Conservation (phyloP, 2,888 invertebrate species). For the Campoplex capitator region DNA sequence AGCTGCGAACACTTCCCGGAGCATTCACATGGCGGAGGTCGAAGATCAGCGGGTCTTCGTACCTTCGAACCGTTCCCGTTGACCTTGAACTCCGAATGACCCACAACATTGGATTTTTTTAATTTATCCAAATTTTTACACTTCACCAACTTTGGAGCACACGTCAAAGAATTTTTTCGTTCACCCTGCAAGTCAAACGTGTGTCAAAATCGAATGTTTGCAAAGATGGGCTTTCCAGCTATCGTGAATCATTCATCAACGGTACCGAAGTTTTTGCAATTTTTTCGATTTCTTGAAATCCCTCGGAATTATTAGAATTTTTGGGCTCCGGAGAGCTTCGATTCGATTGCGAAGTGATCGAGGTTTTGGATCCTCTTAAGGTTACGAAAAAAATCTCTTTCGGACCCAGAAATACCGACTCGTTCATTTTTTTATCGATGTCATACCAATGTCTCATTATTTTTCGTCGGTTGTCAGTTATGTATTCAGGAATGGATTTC, state of each 20-base stretch:
- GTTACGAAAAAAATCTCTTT: conserved; percentile 47
- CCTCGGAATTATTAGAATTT: conserved; percentile 16
- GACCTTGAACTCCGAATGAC: conserved; percentile 32
- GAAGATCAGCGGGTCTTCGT: conserved; percentile 50
- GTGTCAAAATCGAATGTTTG: neutral
- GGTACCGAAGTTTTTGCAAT: neutral
- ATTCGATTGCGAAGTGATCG: conserved; percentile 8
- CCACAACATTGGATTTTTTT: conserved; percentile 4
- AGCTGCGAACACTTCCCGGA: conserved; percentile 61
- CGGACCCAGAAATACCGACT: conserved; percentile 50
- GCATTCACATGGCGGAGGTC: conserved; percentile 59
- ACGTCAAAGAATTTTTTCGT: conserved; percentile 25
- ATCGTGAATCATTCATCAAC: conserved; percentile 32
- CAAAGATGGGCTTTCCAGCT: neutral
- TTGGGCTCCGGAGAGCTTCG: conserved; percentile 1
- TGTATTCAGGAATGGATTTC: conserved; percentile 17
- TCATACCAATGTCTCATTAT: conserved; percentile 10
- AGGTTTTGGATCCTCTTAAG: conserved; percentile 21
- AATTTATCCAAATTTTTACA: conserved; percentile 13
- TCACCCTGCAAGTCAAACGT: neutral
- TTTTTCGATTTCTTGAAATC: neutral
- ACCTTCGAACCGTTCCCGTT: conserved; percentile 45
- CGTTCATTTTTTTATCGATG: conserved; percentile 26
- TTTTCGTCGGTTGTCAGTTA: neutral
- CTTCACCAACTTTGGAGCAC: conserved; percentile 20